A percentile compares a stretch with the other conserved stretches of the same genome.
These are phyloP conservation scores for Girardia tigrina DNA, from an alignment of 2,888 invertebrate species.

Conservation along the genomic window DNA sequence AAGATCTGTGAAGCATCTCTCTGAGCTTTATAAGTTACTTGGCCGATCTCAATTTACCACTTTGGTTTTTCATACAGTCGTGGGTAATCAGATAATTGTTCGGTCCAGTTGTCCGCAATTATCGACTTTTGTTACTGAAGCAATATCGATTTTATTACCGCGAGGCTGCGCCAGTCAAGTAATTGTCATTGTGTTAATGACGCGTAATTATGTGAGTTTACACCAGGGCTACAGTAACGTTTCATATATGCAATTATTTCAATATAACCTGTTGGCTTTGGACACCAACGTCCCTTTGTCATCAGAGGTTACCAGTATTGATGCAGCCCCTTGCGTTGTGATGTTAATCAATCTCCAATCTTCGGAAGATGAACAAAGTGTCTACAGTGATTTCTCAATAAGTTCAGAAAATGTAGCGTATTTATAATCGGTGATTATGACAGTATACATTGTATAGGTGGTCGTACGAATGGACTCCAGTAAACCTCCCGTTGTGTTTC, in stretches of 20 bases:
- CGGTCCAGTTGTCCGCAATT: not conserved
- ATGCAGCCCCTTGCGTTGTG: not conserved
- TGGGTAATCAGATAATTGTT: conserved; percentile 31
- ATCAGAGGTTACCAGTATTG: conserved; percentile 4
- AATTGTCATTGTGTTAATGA: not conserved
- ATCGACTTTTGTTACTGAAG: not conserved
- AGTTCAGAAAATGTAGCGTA: not conserved
- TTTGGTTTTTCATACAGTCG: conserved; percentile 18
- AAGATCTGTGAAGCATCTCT: not conserved
- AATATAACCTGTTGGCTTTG: not conserved
- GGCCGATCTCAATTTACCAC: conserved; percentile 8
- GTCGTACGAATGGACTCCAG: not conserved
- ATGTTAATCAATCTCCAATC: not conserved
- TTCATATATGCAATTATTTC: not conserved
- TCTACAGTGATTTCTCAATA: not conserved
- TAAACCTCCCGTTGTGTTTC: conserved; percentile 1
- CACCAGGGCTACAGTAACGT: not conserved
- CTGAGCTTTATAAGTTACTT: not conserved
- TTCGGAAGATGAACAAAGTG: not conserved
- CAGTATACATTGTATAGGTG: not conserved
- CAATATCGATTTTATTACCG: not conserved
- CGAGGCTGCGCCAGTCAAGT: conserved; percentile 14
- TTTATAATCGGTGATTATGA: not conserved
- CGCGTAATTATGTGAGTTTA: not conserved
- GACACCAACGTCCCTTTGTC: not conserved